A percentile compares a stretch with the other conserved stretches of the same genome.
These are phyloP conservation scores for Morone chrysops DNA, from an alignment of 2,113 vertebrate species.

Conservation along the genomic window DNA sequence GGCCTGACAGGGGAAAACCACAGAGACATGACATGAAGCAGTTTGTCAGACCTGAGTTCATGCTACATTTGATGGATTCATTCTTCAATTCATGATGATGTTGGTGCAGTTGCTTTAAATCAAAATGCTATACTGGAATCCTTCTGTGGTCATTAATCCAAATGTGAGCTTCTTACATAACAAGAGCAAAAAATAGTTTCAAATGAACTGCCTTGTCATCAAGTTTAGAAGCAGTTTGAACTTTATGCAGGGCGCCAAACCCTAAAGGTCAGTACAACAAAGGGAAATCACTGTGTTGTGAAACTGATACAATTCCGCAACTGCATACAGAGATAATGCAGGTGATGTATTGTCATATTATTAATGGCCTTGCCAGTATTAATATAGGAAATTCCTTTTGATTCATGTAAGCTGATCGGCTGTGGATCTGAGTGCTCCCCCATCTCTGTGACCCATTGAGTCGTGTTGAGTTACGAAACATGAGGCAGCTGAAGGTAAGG, in stretches of 20 bases:
- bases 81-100: not conserved
- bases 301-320: conserved; percentile 52
- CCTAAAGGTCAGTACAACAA: conserved; percentile 54
- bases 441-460: conserved; percentile 78
- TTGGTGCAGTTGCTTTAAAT: conserved; percentile 18
- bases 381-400: conserved; percentile 78
- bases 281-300: conserved; percentile 42
- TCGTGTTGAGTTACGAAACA: conserved; percentile 83
- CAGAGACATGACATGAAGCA: conserved; percentile 39
- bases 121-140: conserved; percentile 31
- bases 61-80: conserved; percentile 20
- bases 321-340: conserved; percentile 39
- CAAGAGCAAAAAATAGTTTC: conserved; percentile 49
- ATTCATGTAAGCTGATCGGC: conserved; percentile 76
- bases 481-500: conserved; percentile 84
- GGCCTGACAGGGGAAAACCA: conserved; percentile 74
- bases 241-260: conserved; percentile 24
- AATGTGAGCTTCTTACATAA: conserved; percentile 52
- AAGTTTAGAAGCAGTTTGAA: conserved; percentile 27
- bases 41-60: conserved; percentile 21
- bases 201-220: conserved; percentile 49
- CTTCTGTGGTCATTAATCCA: conserved; percentile 36
- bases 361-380: conserved; percentile 68
- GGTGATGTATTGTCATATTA: conserved; percentile 70
- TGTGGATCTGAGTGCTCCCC: conserved; percentile 69